Base-by-base conservation (phyloP, 37 sponge, comb jelly and placozoan genomes). In the Aplysina aerophoba region DNA sequence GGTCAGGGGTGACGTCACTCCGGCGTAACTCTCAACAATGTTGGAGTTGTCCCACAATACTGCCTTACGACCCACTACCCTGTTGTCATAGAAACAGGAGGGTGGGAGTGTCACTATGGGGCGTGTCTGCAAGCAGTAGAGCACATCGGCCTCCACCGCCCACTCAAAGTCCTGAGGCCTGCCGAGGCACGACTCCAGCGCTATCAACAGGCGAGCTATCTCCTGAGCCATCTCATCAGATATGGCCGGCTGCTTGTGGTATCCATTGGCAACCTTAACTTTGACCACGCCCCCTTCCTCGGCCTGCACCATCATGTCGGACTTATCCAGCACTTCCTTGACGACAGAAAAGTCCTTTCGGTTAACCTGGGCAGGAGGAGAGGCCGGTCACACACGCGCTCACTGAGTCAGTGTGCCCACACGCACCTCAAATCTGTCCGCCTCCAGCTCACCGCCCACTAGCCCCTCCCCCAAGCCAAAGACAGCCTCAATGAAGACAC, bases 21-120 rank as follows among this genome's bases (percentile, higher is more conserved):
- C 95, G 59, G 88, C 35, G 66, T 92, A 95, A 77, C 91, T 91
- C 83, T 95, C 95, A 20, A 95, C 95, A n/a, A 95, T 90, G 86
- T 95, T 95, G 24, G 95, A 95, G 86, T 95, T 95, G 88, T 95
- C 95, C 92, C 92, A 95, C 34, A 95, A 83, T 53, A 60, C 60
- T 34, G 95, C 83, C 40, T 37, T 35, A 12, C 20, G 39, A 8
- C 95, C 95, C 5, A 72, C 59, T 1, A 69, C 86, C 12, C 63
- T 35, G 25, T 33, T 41, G 73, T 87, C 86, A 66, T 92, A 92
- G 88, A 95, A 95, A 73, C 86, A 89, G 14, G 90, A 79, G 31
- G 90, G 90, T 33, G 92, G 95, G 73, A 95, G 86, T 53, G 95
- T 95, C 80, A 92, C 95, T 69, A 95, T 88, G 11, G 95, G 95